These are phyloP conservation scores for Acinonyx jubatus DNA, from an alignment of 2,113 vertebrate genomes.

Conservation along the genomic window DNA sequence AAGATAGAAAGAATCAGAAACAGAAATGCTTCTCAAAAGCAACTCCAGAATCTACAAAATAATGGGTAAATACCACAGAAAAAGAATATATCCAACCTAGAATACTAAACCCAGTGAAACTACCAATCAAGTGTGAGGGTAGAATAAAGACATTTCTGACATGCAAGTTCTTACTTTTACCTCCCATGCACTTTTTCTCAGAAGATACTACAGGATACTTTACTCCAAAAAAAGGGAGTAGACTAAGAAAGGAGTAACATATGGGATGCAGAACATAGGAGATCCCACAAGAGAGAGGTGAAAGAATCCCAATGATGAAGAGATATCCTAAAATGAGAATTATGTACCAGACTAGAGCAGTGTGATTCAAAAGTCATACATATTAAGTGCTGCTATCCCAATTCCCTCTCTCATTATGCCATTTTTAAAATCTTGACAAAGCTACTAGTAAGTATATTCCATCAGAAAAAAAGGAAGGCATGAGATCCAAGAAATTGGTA, in stretches of 20 bases:
- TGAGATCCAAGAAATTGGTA: not conserved
- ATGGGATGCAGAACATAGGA: not conserved
- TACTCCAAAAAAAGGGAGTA: not conserved
- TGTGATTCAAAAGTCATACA: not conserved
- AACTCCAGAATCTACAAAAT: not conserved
- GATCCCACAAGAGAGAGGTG: not conserved
- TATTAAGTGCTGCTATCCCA: not conserved
- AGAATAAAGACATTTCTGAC: slow-evolving; percentile 4
- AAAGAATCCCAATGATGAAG: not conserved
- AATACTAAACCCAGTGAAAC: not conserved
- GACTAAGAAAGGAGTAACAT: not conserved
- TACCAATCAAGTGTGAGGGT: not conserved
- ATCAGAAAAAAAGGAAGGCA: not conserved
- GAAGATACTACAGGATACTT: not conserved
- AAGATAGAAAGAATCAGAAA: not conserved
- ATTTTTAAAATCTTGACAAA: not conserved
- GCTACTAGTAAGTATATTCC: not conserved
- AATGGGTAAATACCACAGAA: not conserved
- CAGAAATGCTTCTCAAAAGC: not conserved
- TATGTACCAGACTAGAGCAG: not conserved
- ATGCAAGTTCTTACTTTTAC: not conserved
- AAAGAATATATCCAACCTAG: not conserved
- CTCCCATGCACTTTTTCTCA: not conserved
- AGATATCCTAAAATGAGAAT: not conserved
- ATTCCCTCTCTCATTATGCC: not conserved